phyloP scores from a whole-genome alignment of 2,888 invertebrate species.

The Noctua comes region DNA sequence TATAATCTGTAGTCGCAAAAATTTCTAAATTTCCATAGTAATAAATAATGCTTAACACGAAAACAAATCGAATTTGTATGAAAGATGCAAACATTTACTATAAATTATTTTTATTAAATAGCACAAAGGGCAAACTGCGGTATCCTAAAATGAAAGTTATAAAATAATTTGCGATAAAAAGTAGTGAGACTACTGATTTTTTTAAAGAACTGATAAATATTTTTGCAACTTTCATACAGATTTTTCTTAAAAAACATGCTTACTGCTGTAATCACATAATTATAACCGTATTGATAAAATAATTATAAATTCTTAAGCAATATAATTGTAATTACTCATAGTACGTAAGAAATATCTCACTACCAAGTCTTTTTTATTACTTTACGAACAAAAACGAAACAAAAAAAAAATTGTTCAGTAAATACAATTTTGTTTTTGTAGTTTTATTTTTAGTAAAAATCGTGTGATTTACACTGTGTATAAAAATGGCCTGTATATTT shows the following conservation, averaged over 20 bases:
- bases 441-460: conserved; percentile 69
- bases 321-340: conserved; percentile 82
- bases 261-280: conserved; percentile 72
- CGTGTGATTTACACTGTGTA: conserved; percentile 80
- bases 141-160: conserved; percentile 40
- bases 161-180: conserved; percentile 32
- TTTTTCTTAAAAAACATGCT: conserved; percentile 61
- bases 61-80: conserved; percentile 58
- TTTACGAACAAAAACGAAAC: conserved; percentile 52
- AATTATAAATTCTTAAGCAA: conserved; percentile 82
- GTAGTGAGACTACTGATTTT: conserved; percentile 57
- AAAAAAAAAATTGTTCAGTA: conserved; percentile 52
- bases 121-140: conserved; percentile 34
- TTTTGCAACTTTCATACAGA: conserved; percentile 67
- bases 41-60: conserved; percentile 67
- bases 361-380: conserved; percentile 73
- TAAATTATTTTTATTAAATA: conserved; percentile 17
- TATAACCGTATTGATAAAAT: conserved; percentile 72
- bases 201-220: conserved; percentile 33
- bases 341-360: conserved; percentile 69
- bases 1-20: conserved; percentile 82
- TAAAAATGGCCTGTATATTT: conserved; percentile 86
- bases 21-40: conserved; percentile 82
- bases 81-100: conserved; percentile 61
- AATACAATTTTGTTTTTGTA: conserved; percentile 56